Evolutionary conservation across 23 tunicate species (phyloP), one percentile per base, ranked within the genome.

Genomic region (Ciona savignyi): DNA sequence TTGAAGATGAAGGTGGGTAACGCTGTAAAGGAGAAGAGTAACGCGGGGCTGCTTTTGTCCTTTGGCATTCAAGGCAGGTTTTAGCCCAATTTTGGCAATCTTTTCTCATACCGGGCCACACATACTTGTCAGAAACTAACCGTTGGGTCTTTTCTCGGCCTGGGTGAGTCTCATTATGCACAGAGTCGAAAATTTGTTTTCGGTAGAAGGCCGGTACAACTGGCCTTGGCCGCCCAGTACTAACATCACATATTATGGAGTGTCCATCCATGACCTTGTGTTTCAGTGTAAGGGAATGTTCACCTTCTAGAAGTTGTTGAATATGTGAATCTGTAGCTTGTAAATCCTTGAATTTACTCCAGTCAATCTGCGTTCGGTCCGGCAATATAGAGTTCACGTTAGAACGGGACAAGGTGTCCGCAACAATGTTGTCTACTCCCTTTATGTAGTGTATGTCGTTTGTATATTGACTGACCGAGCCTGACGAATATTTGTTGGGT

Each of bases 211-310:
- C 1, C 11, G 60, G 74, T 24, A 70, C 56, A 3, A 30, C 23
- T 2, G 74, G 74, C 21, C 62, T 31, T 3, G 74, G 74, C 20
- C 15, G 2, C n/a, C 29, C 70, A 29, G 29, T 66, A 66, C 6
- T 29, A 24, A 66, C 30, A 19, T 66, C 70, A 27, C 70, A 66
- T 29, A 66, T 33, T 29, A 66, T 66, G 1, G 70, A 20, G 61
- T n/a, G n/a, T n/a, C n/a, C n/a, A n/a, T n/a, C n/a, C n/a, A n/a
- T n/a, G n/a, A n/a, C n/a, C n/a, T n/a, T n/a, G n/a, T n/a, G 61
- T 15, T n/a, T n/a, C n/a, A n/a, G n/a, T n/a, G n/a, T n/a, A n/a
- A n/a, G n/a, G n/a, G n/a, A n/a, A n/a, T n/a, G n/a, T n/a, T n/a
- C n/a, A n/a, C n/a, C n/a, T n/a, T n/a, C n/a, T n/a, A n/a, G n/a